Evolutionary conservation across 2,797 vertebrate genomes (phyloP).

Genomic region (Chiroxiphia lanceolata): DNA sequence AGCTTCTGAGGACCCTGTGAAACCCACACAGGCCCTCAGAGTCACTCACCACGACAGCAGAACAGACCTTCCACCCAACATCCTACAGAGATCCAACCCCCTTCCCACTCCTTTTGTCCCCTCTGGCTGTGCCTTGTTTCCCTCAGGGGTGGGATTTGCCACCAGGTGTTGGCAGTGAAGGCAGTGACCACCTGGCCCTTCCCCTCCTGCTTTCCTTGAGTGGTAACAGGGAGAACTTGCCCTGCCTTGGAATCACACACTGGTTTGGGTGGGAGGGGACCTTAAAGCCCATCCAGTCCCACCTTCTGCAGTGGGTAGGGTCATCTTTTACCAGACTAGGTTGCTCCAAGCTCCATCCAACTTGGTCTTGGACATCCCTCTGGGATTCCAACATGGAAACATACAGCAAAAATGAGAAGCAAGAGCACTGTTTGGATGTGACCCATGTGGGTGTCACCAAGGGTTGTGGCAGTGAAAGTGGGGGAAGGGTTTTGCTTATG

Average conservation of each 20-base stretch:
- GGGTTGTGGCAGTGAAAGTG: background rate
- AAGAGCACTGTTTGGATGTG: background rate
- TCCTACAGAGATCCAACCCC: no score
- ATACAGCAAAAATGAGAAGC: background rate
- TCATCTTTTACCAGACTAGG: background rate
- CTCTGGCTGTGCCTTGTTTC: background rate
- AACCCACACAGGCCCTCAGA: background rate
- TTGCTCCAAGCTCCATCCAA: background rate
- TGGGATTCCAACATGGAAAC: background rate
- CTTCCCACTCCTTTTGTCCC: background rate
- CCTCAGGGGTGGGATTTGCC: background rate
- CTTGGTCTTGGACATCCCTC: background rate
- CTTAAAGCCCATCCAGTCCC: background rate
- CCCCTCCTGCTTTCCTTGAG: background rate
- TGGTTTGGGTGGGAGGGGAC: no score
- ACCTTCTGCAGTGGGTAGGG: background rate
- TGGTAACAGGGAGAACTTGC: background rate
- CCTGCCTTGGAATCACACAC: background rate
- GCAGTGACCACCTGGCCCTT: fast-evolving
- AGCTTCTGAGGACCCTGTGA: fast-evolving
- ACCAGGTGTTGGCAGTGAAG: background rate
- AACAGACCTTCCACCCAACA: fast-evolving
- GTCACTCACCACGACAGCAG: background rate
- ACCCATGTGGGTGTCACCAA: background rate
- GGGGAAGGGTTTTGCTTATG: background rate